A percentile compares a stretch with the other conserved stretches of the same genome.
Conservation (phyloP, 1,140 invertebrate genomes). For the Galleria mellonella region DNA sequence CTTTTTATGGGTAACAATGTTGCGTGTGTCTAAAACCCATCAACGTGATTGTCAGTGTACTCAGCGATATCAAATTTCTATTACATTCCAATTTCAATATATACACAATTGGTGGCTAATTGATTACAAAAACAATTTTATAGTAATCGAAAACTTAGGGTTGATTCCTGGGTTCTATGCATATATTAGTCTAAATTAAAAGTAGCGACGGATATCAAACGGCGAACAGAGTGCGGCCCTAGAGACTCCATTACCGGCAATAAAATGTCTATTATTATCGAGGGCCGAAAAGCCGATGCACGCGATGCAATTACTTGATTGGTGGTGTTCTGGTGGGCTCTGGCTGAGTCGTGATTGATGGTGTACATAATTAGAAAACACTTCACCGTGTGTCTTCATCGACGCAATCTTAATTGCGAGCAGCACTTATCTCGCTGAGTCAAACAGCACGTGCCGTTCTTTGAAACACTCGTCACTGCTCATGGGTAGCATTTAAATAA, state of each 20-base stretch:
- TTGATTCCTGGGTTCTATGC: slow-evolving; percentile 40
- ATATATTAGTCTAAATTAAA: slow-evolving; percentile 68
- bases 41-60: slow-evolving; percentile 42
- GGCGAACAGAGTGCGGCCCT: slow-evolving; percentile 57
- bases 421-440: slow-evolving; percentile 66
- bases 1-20: slow-evolving; percentile 20
- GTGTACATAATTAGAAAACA: slow-evolving; percentile 72
- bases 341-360: slow-evolving; percentile 59
- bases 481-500: no score
- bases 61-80: slow-evolving; percentile 44
- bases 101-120: slow-evolving; percentile 44
- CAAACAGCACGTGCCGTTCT: slow-evolving; percentile 42
- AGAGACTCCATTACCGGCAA: slow-evolving; percentile 71
- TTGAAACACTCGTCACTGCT: slow-evolving; percentile 1
- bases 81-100: slow-evolving; percentile 45
- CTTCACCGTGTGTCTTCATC: slow-evolving; percentile 70
- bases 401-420: slow-evolving; percentile 64
- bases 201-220: slow-evolving; percentile 51
- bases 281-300: slow-evolving; percentile 71
- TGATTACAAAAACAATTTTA: slow-evolving; percentile 50
- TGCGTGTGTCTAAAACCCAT: slow-evolving; percentile 56
- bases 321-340: slow-evolving; percentile 59
- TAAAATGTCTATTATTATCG: slow-evolving; percentile 74
- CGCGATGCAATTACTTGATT: slow-evolving; percentile 74
- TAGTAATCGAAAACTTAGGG: slow-evolving; percentile 19